A percentile compares a stretch with the other conserved stretches of the same genome.
phyloP scores from a whole-genome alignment of 2,113 vertebrate genomes.

The Chinchilla lanigera region DNA sequence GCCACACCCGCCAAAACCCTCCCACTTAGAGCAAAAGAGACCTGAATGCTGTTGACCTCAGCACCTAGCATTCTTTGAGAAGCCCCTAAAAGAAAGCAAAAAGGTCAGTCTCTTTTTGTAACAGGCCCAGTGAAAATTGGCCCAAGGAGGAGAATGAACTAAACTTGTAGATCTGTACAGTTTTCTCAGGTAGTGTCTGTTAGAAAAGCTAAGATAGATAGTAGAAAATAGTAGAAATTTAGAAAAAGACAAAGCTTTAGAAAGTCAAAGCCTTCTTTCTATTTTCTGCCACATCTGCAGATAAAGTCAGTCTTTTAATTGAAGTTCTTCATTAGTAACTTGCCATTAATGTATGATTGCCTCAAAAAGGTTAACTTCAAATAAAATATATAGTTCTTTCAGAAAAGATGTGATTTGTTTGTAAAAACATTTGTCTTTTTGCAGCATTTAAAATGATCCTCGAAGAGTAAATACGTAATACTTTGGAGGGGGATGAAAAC shows the following conservation, averaged over 20 bases:
- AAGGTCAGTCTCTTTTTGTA: not conserved
- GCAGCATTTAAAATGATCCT: constrained; percentile 31
- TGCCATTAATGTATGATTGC: constrained; percentile 18
- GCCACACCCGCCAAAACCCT: not conserved
- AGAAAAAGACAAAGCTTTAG: constrained; percentile 25
- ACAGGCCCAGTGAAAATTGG: not conserved
- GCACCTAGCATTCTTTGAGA: not conserved
- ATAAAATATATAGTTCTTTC: constrained; percentile 34
- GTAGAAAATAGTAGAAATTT: not conserved
- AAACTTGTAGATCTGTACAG: constrained; percentile 25
- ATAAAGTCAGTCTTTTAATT: constrained; percentile 40
- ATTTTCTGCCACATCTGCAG: constrained; percentile 20
- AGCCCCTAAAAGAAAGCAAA: not conserved
- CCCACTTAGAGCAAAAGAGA: not conserved
- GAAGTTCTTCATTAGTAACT: constrained; percentile 42
- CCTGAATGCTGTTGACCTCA: not conserved
- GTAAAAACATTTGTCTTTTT: constrained; percentile 37
- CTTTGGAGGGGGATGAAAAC: not conserved
- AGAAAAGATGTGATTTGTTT: constrained; percentile 33
- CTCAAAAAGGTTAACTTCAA: constrained; percentile 34
- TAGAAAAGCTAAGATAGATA: not conserved
- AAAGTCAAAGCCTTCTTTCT: constrained; percentile 27
- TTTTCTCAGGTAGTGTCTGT: constrained; percentile 18
- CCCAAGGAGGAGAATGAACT: constrained; percentile 6
- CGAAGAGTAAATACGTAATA: constrained; percentile 38